These are phyloP conservation scores for Limulus polyphemus DNA, from an alignment of 2,888 invertebrate species.

Conservation along the genomic window DNA sequence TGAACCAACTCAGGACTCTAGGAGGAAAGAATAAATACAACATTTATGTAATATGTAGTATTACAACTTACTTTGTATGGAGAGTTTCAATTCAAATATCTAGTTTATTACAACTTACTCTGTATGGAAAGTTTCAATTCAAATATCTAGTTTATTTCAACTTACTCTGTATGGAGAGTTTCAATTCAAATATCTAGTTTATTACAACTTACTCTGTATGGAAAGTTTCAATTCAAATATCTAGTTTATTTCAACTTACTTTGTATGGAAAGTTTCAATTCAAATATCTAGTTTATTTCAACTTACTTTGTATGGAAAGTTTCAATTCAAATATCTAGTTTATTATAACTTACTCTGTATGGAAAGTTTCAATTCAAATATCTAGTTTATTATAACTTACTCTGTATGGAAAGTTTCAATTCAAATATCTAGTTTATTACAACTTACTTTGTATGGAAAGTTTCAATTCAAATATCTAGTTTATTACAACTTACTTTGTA, in stretches of 20 bases:
- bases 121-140: background rate
- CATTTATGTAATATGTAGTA: background rate
- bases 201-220: background rate
- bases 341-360: background rate
- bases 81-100: background rate
- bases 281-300: background rate
- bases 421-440: background rate
- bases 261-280: background rate
- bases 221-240: background rate
- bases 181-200: background rate
- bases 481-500: background rate
- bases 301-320: background rate
- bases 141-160: background rate
- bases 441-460: background rate
- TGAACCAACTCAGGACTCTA: slow-evolving; percentile 74
- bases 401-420: background rate
- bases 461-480: background rate
- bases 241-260: background rate
- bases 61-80: background rate
- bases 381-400: background rate
- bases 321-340: background rate
- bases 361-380: background rate
- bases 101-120: background rate
- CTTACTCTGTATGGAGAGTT: background rate
- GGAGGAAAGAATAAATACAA: slow-evolving; percentile 23